Evolutionary conservation across 2,797 vertebrate species (phyloP).

Genomic region (Psittacula derbiana): DNA sequence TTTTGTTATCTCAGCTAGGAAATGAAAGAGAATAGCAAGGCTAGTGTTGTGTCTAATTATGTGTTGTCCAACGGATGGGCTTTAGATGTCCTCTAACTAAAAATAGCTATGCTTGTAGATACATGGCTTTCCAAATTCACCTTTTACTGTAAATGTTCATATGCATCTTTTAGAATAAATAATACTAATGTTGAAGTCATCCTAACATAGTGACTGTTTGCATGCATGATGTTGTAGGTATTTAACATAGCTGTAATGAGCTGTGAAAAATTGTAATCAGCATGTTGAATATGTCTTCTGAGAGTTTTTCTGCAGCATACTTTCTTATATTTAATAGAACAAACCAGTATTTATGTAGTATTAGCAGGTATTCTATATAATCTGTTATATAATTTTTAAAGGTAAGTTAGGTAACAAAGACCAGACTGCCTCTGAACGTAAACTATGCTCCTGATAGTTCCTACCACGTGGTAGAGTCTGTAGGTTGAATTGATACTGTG

Average conservation of each 20-base stretch:
- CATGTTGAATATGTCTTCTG: constrained; percentile 5
- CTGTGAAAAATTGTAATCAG: constrained; percentile 25
- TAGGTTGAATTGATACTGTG: neutral
- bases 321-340: constrained; percentile 39
- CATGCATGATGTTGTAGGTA: neutral
- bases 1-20: neutral
- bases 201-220: neutral
- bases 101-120: neutral
- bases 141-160: neutral
- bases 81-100: neutral
- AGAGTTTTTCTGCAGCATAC: constrained; percentile 38
- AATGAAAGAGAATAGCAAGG: neutral
- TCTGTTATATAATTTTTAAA: neutral
- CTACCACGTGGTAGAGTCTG: neutral
- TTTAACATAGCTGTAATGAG: constrained; percentile 24
- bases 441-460: neutral
- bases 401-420: neutral
- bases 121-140: neutral
- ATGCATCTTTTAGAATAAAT: neutral
- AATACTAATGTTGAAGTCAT: neutral
- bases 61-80: neutral
- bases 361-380: neutral
- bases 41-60: neutral
- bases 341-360: neutral
- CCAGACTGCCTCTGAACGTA: neutral